Evolutionary conservation across 2,113 vertebrate species (phyloP).

Genomic region (Ellobius talpinus): DNA sequence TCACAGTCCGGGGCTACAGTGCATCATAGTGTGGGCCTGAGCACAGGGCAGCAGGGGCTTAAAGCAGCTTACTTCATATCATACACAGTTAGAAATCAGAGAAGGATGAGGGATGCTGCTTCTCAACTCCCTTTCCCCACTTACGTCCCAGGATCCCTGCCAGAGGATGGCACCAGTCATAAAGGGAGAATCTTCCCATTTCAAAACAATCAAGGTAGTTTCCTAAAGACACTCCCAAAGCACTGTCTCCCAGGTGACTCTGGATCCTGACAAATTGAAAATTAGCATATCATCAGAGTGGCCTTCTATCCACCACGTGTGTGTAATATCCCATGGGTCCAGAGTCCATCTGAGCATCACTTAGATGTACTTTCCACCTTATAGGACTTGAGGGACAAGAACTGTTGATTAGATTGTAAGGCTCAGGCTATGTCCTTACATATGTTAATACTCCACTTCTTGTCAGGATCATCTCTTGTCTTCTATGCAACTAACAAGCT

Average conservation of each 20-base stretch:
- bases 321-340: background rate
- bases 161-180: background rate
- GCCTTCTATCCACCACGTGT: background rate
- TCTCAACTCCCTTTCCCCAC: background rate
- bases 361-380: rapidly evolving
- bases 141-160: background rate
- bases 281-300: background rate
- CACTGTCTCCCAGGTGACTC: background rate
- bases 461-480: background rate
- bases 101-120: background rate
- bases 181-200: background rate
- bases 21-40: background rate
- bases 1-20: background rate
- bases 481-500: background rate
- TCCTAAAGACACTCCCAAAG: background rate
- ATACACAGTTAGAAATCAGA: background rate
- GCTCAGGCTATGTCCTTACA: background rate
- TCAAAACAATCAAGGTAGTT: background rate
- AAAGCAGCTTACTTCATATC: background rate
- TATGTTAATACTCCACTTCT: background rate
- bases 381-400: background rate
- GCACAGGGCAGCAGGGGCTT: too few species aligned
- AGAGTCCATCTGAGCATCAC: background rate
- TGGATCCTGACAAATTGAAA: background rate
- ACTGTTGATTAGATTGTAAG: background rate